These are phyloP conservation scores for Lichenostomus cassidix DNA, from an alignment of 2,113 vertebrate species.

Conservation along the genomic window DNA sequence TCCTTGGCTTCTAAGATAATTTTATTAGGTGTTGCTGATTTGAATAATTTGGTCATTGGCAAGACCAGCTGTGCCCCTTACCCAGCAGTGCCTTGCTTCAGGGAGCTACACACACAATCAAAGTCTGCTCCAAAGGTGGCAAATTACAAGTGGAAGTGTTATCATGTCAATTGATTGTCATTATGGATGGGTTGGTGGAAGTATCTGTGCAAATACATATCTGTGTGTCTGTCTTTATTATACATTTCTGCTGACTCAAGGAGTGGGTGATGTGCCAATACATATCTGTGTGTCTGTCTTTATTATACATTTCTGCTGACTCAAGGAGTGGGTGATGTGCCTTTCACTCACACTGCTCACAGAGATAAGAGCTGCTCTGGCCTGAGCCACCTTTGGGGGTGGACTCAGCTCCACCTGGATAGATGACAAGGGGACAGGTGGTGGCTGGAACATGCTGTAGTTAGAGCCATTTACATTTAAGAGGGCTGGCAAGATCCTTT, in stretches of 20 bases:
- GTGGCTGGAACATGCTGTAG: not conserved
- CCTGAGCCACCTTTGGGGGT: fast-evolving
- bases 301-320: not conserved
- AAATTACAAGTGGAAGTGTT: not conserved
- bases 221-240: not conserved
- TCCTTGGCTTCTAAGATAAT: not conserved
- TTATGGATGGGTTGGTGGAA: not conserved
- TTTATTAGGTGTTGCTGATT: not conserved
- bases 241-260: no score
- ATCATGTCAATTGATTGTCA: not conserved
- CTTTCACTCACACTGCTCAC: not conserved
- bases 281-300: not conserved
- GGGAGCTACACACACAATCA: not conserved
- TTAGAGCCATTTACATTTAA: not conserved
- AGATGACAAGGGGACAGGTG: not conserved
- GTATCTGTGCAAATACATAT: not conserved
- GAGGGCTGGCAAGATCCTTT: not conserved
- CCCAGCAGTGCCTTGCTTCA: not conserved
- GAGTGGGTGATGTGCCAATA: no score
- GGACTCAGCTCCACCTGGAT: not conserved
- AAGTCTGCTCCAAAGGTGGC: not conserved
- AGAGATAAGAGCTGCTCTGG: fast-evolving
- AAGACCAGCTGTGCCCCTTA: not conserved
- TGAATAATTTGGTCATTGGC: not conserved
- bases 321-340: fast-evolving